A percentile compares a stretch with the other conserved stretches of the same genome.
Evolutionary conservation across 1,140 invertebrate genomes (phyloP).

Genomic region (Tribolium castaneum): DNA sequence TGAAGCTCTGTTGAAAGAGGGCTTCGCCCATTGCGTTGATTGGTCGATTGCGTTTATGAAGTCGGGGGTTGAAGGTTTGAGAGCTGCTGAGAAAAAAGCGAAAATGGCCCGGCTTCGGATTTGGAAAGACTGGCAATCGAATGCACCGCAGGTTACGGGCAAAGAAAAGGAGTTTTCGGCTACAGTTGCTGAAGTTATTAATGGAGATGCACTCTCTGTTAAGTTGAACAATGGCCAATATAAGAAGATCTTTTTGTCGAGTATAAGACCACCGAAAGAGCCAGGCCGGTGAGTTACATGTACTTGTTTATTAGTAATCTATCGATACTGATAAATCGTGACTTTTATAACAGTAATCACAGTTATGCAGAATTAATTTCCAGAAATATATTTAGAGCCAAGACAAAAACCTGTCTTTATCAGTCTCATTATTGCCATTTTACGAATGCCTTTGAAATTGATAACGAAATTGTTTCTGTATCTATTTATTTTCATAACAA

Average conservation of each 20-base stretch:
- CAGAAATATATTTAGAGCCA: too few species aligned
- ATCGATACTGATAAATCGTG: too few species aligned
- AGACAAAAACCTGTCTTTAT: too few species aligned
- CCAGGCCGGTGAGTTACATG: slow-evolving; percentile 57
- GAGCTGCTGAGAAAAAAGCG: slow-evolving; percentile 86
- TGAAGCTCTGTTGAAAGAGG: slow-evolving; percentile 80
- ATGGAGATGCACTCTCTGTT: slow-evolving; percentile 92
- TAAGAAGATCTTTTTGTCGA: slow-evolving; percentile 96
- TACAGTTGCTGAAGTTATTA: slow-evolving; percentile 92
- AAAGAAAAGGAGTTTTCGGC: slow-evolving; percentile 89
- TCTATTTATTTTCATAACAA: too few species aligned
- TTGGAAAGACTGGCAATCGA: slow-evolving; percentile 88
- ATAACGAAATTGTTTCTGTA: too few species aligned
- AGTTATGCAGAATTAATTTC: too few species aligned
- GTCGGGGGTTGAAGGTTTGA: slow-evolving; percentile 80
- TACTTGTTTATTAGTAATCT: not conserved
- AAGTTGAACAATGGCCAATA: slow-evolving; percentile 81
- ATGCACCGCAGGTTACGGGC: slow-evolving; percentile 73
- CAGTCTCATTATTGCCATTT: too few species aligned
- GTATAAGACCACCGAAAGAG: slow-evolving; percentile 91
- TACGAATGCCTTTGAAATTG: too few species aligned
- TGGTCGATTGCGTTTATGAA: slow-evolving; percentile 95
- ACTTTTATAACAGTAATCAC: too few species aligned
- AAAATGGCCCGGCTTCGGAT: slow-evolving; percentile 85
- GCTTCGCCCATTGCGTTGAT: slow-evolving; percentile 96